phyloP scores from a whole-genome alignment of 2,797 vertebrate genomes.

The Pygocentrus nattereri region DNA sequence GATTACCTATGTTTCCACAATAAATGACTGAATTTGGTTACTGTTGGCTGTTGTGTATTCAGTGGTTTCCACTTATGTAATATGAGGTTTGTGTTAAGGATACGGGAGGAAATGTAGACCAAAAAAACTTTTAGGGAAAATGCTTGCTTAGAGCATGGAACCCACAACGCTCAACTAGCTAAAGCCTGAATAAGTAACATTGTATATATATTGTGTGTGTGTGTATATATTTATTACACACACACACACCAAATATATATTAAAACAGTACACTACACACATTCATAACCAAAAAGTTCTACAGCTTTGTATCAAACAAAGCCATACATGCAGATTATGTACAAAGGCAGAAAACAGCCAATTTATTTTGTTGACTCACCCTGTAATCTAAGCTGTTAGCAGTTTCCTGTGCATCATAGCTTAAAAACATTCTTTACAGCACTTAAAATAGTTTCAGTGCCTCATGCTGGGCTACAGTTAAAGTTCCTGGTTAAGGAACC shows the following conservation, averaged over 20 bases:
- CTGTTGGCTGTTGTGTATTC: neutral
- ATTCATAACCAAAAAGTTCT: conserved; percentile 60
- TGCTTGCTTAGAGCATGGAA: neutral
- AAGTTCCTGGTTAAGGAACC: neutral
- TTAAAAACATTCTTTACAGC: conserved; percentile 30
- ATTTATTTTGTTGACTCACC: neutral
- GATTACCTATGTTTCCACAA: too few species aligned
- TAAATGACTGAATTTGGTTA: neutral
- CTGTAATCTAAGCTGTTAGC: conserved; percentile 37
- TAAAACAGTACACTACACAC: conserved; percentile 56
- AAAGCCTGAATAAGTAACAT: neutral
- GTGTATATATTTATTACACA: too few species aligned
- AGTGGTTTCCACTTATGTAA: neutral
- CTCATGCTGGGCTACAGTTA: conserved; percentile 12
- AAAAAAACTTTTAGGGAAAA: neutral
- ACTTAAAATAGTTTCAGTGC: conserved; percentile 13
- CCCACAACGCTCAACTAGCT: conserved; percentile 17
- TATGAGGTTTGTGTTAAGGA: neutral
- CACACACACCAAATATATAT: too few species aligned
- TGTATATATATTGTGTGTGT: too few species aligned
- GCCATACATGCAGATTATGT: conserved; percentile 19
- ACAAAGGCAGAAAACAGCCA: conserved; percentile 7
- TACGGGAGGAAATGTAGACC: neutral
- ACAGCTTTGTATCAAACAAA: conserved; percentile 28
- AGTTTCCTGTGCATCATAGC: neutral